phyloP scores from a whole-genome alignment of 2,113 vertebrate genomes.

The Lonchura striata region DNA sequence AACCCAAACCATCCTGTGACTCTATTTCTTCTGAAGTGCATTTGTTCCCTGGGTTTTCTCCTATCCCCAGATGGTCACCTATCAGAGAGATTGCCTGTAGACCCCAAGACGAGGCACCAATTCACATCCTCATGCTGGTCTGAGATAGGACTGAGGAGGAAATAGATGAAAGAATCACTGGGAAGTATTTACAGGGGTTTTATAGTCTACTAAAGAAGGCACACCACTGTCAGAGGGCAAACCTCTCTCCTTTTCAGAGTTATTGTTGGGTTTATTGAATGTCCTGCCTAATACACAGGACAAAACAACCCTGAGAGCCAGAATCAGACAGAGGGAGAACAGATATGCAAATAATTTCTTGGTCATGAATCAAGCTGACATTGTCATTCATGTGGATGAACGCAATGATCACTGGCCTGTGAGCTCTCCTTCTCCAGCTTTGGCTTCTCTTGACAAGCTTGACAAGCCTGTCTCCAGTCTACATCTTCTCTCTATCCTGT shows the following conservation, averaged over 20 bases:
- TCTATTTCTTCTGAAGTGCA: not conserved
- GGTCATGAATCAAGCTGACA: not conserved
- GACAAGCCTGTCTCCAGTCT: not conserved
- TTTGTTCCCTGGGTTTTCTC: not conserved
- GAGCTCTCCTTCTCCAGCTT: not conserved
- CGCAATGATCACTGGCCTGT: not conserved
- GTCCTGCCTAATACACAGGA: not conserved
- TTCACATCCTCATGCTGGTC: not conserved
- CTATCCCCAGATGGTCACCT: not conserved
- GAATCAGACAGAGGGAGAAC: not conserved
- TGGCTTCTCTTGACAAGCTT: not conserved
- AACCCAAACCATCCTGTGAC: not conserved
- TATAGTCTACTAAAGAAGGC: not conserved
- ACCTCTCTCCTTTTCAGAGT: accelerated
- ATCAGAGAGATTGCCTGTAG: not conserved
- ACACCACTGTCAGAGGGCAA: not conserved
- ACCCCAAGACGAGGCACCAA: not conserved
- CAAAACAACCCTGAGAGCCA: not conserved
- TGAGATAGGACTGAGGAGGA: not conserved
- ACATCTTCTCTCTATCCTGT: not conserved
- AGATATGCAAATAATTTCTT: not conserved
- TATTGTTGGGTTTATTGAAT: not conserved
- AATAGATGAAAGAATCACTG: not conserved
- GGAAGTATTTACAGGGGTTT: not conserved
- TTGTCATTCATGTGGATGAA: not conserved